Evolutionary conservation across 2,888 invertebrate species (phyloP).

Genomic region (Achlya flavicornis): DNA sequence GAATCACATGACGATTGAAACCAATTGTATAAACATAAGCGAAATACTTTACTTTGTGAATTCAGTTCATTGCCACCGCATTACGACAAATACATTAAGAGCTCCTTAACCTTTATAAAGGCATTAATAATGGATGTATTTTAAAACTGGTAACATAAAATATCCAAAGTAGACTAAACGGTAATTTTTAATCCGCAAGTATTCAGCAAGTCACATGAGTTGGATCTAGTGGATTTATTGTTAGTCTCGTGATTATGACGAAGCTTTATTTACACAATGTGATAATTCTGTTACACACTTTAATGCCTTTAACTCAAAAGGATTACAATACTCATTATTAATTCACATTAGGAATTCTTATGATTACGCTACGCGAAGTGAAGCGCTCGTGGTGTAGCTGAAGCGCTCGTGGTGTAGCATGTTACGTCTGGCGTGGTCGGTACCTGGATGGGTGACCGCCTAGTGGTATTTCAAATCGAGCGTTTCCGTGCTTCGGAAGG

Average conservation of each 20-base stretch:
- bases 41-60: conserved; percentile 22
- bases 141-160: background rate
- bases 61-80: conserved; percentile 18
- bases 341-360: too few relatives aligned
- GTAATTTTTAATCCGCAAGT: background rate
- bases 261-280: conserved; percentile 16
- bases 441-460: too few relatives aligned
- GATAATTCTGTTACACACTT: background rate
- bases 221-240: conserved; percentile 20
- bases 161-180: background rate
- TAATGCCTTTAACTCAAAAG: background rate
- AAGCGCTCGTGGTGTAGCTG: too few relatives aligned
- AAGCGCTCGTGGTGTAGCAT: too few relatives aligned
- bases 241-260: conserved; percentile 27
- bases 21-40: conserved; percentile 27
- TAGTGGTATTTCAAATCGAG: too few relatives aligned
- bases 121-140: background rate
- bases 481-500: too few relatives aligned
- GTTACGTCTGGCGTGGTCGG: too few relatives aligned
- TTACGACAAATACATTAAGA: background rate
- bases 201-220: conserved; percentile 26
- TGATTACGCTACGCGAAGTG: too few relatives aligned
- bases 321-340: background rate
- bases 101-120: background rate
- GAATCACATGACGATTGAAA: conserved; percentile 23